Conservation (phyloP, 2,797 vertebrate species). For the Pterois miles region DNA sequence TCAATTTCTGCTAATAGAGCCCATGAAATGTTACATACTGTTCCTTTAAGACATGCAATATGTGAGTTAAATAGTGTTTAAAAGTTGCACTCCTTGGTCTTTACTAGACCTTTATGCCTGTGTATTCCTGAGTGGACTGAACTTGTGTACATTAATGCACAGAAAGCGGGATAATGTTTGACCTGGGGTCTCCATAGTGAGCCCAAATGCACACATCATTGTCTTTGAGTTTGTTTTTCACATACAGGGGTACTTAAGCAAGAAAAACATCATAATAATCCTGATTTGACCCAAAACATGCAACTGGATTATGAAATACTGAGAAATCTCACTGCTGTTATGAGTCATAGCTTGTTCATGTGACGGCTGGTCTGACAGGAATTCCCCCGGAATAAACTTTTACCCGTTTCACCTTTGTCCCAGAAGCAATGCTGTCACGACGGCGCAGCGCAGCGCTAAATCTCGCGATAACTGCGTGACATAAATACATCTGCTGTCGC, state of each 20-base stretch:
- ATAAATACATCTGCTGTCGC: slow-evolving; percentile 53
- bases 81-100: not conserved
- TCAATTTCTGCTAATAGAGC: too few relatives aligned
- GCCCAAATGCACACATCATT: not conserved
- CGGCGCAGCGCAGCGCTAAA: slow-evolving; percentile 21
- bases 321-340: not conserved
- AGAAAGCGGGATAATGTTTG: not conserved
- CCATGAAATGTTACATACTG: too few relatives aligned
- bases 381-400: slow-evolving; percentile 54
- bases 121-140: not conserved
- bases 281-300: not conserved
- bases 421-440: not conserved
- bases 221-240: not conserved
- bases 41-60: not conserved
- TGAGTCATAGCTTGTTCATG: not conserved
- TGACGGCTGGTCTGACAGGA: slow-evolving; percentile 16
- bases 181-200: not conserved
- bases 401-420: slow-evolving; percentile 65
- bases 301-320: not conserved
- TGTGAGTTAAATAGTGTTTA: not conserved
- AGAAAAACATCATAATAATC: not conserved
- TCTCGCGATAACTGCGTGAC: slow-evolving; percentile 70
- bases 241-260: not conserved
- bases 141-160: not conserved
- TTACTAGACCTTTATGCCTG: too few relatives aligned